Evolutionary conservation across 2,888 invertebrate species (phyloP).

Genomic region (Criorhina ranunculi): DNA sequence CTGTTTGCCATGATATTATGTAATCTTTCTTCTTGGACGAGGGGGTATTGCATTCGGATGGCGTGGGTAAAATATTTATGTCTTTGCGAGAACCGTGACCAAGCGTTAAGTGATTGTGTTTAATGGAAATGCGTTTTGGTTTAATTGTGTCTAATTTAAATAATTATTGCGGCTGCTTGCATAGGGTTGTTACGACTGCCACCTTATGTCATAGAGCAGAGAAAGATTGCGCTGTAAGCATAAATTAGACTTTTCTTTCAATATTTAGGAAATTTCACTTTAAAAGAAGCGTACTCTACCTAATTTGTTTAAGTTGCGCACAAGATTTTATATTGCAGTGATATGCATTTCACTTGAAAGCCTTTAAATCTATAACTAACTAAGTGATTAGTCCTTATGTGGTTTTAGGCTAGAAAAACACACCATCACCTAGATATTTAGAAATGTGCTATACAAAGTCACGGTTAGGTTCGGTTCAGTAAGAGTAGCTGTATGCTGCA

Average conservation of each 20-base stretch:
- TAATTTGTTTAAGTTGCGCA: too few relatives aligned
- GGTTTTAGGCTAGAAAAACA: too few relatives aligned
- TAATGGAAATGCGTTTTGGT: conserved; percentile 71
- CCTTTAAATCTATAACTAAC: too few relatives aligned
- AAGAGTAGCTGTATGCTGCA: too few relatives aligned
- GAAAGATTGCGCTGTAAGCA: conserved; percentile 27
- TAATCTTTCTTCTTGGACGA: conserved; percentile 24
- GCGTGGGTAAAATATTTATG: conserved; percentile 64
- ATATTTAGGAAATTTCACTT: background rate
- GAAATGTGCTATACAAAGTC: too few relatives aligned
- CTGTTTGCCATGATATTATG: conserved; percentile 40
- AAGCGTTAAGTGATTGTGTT: conserved; percentile 73
- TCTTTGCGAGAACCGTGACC: conserved; percentile 71
- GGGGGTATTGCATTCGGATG: conserved; percentile 46
- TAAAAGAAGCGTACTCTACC: background rate
- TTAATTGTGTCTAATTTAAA: conserved; percentile 73
- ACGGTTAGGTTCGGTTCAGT: too few relatives aligned
- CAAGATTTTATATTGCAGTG: too few relatives aligned
- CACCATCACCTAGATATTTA: too few relatives aligned
- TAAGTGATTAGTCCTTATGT: too few relatives aligned
- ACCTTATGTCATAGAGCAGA: conserved; percentile 56
- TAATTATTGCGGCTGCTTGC: conserved; percentile 62
- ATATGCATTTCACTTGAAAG: too few relatives aligned
- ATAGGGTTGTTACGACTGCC: conserved; percentile 43
- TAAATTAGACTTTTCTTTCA: conserved; percentile 9